Conservation (phyloP, 2,888 invertebrate genomes). For the Smittia aterrima region DNA sequence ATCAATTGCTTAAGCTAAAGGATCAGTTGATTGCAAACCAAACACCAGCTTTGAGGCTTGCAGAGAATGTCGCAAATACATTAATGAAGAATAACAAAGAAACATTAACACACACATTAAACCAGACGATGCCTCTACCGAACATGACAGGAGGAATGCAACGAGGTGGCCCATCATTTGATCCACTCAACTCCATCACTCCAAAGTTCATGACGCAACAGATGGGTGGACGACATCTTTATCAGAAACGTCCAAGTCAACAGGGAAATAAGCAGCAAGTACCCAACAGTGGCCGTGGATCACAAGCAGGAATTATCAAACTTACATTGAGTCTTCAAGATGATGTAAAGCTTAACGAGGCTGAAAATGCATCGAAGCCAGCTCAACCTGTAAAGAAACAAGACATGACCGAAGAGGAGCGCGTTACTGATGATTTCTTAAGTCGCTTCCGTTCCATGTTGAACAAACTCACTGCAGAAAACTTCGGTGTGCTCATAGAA, state of each 20-base stretch:
- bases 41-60: constrained; percentile 65
- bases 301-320: constrained; percentile 49
- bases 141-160: constrained; percentile 44
- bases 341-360: constrained; percentile 80
- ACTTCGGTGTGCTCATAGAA: constrained; percentile 77
- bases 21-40: constrained; percentile 69
- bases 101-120: constrained; percentile 49
- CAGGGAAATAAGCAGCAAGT: constrained; percentile 49
- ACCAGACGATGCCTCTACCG: constrained; percentile 48
- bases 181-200: constrained; percentile 54
- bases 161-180: too few species aligned
- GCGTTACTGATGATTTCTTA: constrained; percentile 63
- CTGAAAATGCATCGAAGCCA: constrained; percentile 91
- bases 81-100: constrained; percentile 16
- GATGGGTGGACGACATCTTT: constrained; percentile 46
- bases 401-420: constrained; percentile 43
- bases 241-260: constrained; percentile 49
- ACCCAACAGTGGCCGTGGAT: constrained; percentile 47
- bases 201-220: constrained; percentile 51
- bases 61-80: constrained; percentile 60
- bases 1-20: constrained; percentile 74
- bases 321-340: constrained; percentile 61
- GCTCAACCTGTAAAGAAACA: constrained; percentile 54
- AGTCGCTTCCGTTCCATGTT: constrained; percentile 83
- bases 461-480: constrained; percentile 93